Conservation (phyloP, 2,113 vertebrate species). For the Nothobranchius furzeri region DNA sequence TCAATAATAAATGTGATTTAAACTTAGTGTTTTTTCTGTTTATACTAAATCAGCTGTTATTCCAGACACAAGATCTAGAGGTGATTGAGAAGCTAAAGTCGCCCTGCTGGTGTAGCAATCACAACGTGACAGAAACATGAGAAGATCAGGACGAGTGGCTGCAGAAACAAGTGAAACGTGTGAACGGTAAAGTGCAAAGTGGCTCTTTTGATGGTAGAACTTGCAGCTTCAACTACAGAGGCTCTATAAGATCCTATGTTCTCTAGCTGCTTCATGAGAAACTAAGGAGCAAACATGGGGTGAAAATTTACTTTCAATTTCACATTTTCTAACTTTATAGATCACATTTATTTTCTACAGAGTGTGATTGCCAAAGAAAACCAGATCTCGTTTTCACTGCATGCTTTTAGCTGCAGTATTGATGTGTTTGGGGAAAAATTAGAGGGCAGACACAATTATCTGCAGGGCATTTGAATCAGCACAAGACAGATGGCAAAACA, state of each 20-base stretch:
- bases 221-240: not conserved
- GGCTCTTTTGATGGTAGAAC: not conserved
- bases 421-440: slow-evolving; percentile 23
- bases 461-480: not conserved
- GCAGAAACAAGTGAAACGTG: not conserved
- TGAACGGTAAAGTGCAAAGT: not conserved
- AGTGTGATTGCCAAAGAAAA: not conserved
- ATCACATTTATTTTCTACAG: not conserved
- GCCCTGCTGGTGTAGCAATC: not conserved
- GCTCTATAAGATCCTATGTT: not conserved
- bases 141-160: not conserved
- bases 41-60: not conserved
- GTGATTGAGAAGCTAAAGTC: not conserved
- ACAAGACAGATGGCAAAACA: slow-evolving; percentile 16
- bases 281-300: not conserved
- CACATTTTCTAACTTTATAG: not conserved
- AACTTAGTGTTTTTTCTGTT: not conserved
- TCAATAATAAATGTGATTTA: too few species aligned
- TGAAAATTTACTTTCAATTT: not conserved
- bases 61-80: not conserved
- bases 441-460: not conserved
- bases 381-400: too few species aligned
- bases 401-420: not conserved
- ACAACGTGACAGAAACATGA: not conserved
- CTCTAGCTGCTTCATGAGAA: not conserved